Evolutionary conservation across 2,888 invertebrate species (phyloP), one percentile per base, ranked within the genome.

Genomic region (Melolontha melolontha): DNA sequence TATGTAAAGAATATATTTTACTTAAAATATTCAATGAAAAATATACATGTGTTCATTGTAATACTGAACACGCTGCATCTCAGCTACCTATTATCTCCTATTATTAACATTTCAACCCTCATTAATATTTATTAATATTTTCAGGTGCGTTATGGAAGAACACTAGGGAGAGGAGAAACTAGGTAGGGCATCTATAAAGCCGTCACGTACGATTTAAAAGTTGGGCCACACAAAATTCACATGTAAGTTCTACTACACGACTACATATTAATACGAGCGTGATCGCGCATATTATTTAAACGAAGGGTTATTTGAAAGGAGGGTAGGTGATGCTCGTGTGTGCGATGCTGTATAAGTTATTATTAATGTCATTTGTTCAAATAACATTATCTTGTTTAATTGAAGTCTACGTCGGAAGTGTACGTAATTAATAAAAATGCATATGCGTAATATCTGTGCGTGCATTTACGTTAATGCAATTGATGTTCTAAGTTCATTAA

Each of bases 161-260:
- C 14, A 44, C 51, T 42, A 57, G 44, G 51, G 34, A 62, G 40
- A 40, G 44, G 67, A 51, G 44, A 67, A 41, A 63, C 47, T 55
- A 49, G 62, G 62, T 34, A 34, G 44, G 63, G 63, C 54, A 54
- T 67, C 52, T 54, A 47, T 67, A 67, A 52, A 63, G 22, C 47
- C 39, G 67, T 67, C 67, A 67, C 67, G 67, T 67, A 67, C 41
- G 22, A 39, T 63, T 63, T 51, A 73, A 75, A 75, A 73, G 75
- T 75, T 70, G 72, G 74, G 75, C 75, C 75, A 75, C 76, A 75
- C 75, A 70, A 72, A 75, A 74, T 74, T 72, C 71, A 72, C 73
- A 71, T 74, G 74, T 76, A 72, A 74, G 71, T 74, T 69, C 16
- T 39, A 62, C 34, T 49, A 68, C 68, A 68, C 62, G 67, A 68